Conservation (phyloP, 2,797 vertebrate species). For the Tympanoctomys barrerae region DNA sequence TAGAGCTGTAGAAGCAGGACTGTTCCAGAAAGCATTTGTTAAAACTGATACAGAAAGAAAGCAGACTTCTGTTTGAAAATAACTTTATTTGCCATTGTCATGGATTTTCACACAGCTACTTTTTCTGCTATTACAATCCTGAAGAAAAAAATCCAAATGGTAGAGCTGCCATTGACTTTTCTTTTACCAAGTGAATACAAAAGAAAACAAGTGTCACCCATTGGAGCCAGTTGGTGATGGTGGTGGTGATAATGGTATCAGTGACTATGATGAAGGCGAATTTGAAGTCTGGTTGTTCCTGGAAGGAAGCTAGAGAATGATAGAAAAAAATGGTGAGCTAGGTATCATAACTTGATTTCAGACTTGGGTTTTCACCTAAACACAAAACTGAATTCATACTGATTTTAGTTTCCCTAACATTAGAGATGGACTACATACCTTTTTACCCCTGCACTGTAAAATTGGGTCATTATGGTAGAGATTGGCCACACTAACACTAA, state of each 20-base stretch:
- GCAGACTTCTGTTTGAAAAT: not conserved
- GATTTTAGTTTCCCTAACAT: not conserved
- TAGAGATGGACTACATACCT: not conserved
- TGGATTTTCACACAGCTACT: not conserved
- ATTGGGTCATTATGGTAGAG: not conserved
- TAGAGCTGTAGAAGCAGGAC: not conserved
- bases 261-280: not conserved
- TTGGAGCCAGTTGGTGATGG: not conserved
- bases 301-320: not conserved
- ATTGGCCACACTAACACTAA: not conserved
- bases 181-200: not conserved
- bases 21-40: not conserved
- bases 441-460: not conserved
- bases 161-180: not conserved
- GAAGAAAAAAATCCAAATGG: constrained; percentile 12
- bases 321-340: not conserved
- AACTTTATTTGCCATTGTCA: not conserved
- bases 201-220: not conserved
- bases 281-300: not conserved
- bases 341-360: not conserved
- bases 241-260: not conserved
- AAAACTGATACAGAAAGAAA: not conserved
- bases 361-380: not conserved
- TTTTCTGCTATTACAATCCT: not conserved
- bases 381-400: not conserved